Evolutionary conservation across 2,113 vertebrate species (phyloP).

Genomic region (Columba janthina): DNA sequence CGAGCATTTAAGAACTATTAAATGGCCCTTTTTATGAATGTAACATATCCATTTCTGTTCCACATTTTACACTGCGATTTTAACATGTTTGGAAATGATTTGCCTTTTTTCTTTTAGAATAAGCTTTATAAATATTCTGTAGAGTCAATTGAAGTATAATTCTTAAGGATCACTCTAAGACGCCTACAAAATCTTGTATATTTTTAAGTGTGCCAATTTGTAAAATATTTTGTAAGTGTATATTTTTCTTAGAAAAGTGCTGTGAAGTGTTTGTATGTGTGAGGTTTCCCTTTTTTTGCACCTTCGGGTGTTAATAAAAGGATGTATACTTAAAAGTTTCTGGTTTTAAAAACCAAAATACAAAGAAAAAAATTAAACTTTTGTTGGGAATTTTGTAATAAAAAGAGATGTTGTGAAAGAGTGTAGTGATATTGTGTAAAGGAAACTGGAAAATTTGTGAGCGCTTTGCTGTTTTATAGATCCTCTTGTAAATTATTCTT

Average conservation of each 20-base stretch:
- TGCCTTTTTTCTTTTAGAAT: conserved; percentile 94
- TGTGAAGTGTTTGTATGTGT: conserved; percentile 99
- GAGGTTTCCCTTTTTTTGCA: conserved; percentile 96
- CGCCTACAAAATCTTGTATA: conserved; percentile 99
- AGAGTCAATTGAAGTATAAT: conserved; percentile 99
- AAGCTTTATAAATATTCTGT: conserved; percentile 99
- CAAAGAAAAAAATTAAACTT: conserved; percentile 96
- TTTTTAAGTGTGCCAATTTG: conserved; percentile 99
- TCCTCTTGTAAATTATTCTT: conserved; percentile 99
- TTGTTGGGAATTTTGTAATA: conserved; percentile 99
- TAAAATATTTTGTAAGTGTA: conserved; percentile 99
- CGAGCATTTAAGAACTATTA: conserved; percentile 80
- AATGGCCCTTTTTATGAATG: conserved; percentile 97
- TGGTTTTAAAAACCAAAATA: conserved; percentile 99
- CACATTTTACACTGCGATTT: conserved; percentile 96
- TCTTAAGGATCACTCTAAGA: conserved; percentile 99
- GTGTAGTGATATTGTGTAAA: conserved; percentile 99
- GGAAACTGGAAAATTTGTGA: conserved; percentile 99
- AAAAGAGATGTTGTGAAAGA: conserved; percentile 98
- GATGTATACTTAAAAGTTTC: conserved; percentile 98
- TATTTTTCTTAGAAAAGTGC: conserved; percentile 99
- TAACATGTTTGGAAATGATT: conserved; percentile 95
- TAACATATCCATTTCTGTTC: conserved; percentile 96
- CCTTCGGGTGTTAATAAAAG: conserved; percentile 96
- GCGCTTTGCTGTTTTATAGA: conserved; percentile 99